Conservation (phyloP, 2,888 invertebrate species). For the Acanthococcus lagerstroemiae region DNA sequence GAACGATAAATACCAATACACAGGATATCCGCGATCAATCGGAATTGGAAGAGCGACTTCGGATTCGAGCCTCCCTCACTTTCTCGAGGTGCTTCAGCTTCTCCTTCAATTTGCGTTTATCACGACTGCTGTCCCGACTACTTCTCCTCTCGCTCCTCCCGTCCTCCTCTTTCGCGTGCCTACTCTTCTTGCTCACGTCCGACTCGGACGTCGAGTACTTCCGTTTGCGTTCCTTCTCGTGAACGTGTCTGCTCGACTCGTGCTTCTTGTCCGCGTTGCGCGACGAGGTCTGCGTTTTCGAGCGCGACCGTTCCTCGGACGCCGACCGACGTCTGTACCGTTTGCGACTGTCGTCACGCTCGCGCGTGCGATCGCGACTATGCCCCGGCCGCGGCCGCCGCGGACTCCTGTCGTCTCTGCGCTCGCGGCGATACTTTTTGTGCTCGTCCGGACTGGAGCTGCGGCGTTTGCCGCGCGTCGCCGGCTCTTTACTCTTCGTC, state of each 20-base stretch:
- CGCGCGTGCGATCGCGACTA: neutral
- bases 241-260: neutral
- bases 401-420: constrained; percentile 1
- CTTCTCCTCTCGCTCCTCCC: neutral
- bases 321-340: neutral
- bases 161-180: no score
- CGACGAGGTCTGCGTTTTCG: no score
- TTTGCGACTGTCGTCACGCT: neutral
- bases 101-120: constrained; percentile 13
- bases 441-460: neutral
- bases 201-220: constrained; percentile 6
- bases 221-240: constrained; percentile 1
- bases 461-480: neutral
- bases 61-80: constrained; percentile 2
- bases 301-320: neutral
- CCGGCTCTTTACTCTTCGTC: neutral
- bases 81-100: constrained; percentile 5
- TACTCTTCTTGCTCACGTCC: neutral
- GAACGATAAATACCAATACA: no score
- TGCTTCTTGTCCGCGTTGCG: neutral
- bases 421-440: constrained; percentile 18
- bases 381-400: neutral
- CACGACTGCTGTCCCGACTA: constrained; percentile 3
- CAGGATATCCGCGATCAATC: no score
- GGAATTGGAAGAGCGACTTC: neutral